Percentiles rank a stretch among this genome's conserved stretches.
Evolutionary conservation across 2,113 vertebrate genomes (phyloP).

Genomic region (Thalassarche chlororhynchos): DNA sequence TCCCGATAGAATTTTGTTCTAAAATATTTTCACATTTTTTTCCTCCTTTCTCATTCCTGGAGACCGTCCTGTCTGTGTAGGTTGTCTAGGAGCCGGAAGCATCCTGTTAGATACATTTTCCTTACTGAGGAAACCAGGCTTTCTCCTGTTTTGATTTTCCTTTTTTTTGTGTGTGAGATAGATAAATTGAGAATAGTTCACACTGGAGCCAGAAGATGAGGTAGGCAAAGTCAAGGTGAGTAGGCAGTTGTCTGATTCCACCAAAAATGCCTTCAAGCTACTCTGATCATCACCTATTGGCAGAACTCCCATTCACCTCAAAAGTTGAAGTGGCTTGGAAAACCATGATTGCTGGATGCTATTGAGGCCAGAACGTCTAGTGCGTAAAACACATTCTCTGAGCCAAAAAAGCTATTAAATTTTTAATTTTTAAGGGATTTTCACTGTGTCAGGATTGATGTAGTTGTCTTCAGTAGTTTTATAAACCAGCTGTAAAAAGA

Average conservation of each 20-base stretch:
- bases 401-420: neutral
- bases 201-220: neutral
- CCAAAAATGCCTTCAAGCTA: neutral
- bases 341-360: neutral
- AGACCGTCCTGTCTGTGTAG: fast-evolving
- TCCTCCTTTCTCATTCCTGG: neutral
- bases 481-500: neutral
- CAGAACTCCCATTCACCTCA: neutral
- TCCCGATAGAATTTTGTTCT: neutral
- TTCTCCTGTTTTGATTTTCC: neutral
- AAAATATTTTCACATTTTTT: neutral
- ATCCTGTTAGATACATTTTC: neutral
- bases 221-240: neutral
- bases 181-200: neutral
- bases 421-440: neutral
- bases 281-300: neutral
- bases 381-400: neutral
- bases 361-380: neutral
- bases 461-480: neutral
- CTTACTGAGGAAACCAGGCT: neutral
- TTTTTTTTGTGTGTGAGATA: neutral
- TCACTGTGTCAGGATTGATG: neutral
- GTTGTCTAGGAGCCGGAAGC: neutral
- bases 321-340: neutral
- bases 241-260: neutral